Conservation (phyloP, 1,140 invertebrate genomes). For the Paracyclopina nana region DNA sequence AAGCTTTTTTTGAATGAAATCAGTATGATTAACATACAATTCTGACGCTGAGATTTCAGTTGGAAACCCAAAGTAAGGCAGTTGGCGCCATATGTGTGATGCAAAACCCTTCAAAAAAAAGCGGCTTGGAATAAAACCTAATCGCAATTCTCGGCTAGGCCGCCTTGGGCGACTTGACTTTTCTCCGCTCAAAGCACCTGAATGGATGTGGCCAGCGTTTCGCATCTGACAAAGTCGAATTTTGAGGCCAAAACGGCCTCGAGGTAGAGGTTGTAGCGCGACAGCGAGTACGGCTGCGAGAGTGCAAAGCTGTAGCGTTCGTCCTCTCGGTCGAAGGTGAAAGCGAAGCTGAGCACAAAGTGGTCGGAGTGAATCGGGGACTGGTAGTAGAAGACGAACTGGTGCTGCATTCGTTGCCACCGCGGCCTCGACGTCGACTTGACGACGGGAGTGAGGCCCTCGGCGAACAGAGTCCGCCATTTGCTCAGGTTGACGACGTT, state of each 20-base stretch:
- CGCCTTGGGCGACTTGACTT: too few relatives aligned
- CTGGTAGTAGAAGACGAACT: conserved; percentile 2
- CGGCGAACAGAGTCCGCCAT: conserved; percentile 61
- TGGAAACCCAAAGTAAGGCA: too few relatives aligned
- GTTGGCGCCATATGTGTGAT: too few relatives aligned
- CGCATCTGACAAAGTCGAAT: background rate
- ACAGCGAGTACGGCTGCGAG: background rate
- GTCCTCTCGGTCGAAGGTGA: background rate
- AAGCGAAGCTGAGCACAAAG: conserved; percentile 1
- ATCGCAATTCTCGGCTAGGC: too few relatives aligned
- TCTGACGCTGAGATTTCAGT: too few relatives aligned
- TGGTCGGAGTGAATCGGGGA: background rate
- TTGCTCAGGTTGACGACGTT: conserved; percentile 95
- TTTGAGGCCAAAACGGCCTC: background rate
- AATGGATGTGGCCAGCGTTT: conserved; percentile 1
- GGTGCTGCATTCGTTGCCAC: conserved; percentile 41
- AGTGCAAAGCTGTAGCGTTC: background rate
- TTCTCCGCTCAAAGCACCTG: too few relatives aligned
- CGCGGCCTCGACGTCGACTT: conserved; percentile 71
- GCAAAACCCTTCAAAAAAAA: too few relatives aligned
- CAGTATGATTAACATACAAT: too few relatives aligned
- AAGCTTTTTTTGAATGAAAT: too few relatives aligned
- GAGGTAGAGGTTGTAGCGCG: background rate
- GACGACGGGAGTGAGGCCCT: conserved; percentile 78
- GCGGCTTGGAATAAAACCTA: too few relatives aligned